phyloP scores from a whole-genome alignment of 2,888 invertebrate genomes.

The Heteropelma amictum region DNA sequence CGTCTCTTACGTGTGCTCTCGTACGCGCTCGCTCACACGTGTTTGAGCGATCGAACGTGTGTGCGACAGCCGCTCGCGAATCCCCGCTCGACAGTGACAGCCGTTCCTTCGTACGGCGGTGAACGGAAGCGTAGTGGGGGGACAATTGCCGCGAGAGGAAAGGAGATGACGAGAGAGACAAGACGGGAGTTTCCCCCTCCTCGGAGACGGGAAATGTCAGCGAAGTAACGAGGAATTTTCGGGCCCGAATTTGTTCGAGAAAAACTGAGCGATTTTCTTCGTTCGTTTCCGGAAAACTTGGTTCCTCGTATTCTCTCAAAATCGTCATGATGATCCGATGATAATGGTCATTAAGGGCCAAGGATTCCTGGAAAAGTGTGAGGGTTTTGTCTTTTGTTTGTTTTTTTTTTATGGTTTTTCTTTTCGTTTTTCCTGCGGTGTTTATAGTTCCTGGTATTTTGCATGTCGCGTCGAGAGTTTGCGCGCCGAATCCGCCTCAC shows the following conservation, averaged over 20 bases:
- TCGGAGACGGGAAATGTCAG: constrained; percentile 37
- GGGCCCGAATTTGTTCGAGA: constrained; percentile 2
- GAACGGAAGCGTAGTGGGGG: constrained; percentile 4
- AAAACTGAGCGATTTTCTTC: too few relatives aligned
- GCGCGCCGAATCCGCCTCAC: constrained; percentile 23
- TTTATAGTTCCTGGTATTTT: constrained; percentile 16
- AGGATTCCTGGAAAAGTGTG: neutral
- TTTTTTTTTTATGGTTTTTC: neutral
- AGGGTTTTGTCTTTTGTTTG: neutral
- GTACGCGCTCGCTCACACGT: neutral
- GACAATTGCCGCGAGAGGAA: constrained; percentile 1
- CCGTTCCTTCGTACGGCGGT: constrained; percentile 31
- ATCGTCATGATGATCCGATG: too few relatives aligned
- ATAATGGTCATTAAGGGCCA: too few relatives aligned
- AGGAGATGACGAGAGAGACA: constrained; percentile 18
- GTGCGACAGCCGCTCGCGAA: constrained; percentile 45
- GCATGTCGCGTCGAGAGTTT: constrained; percentile 37
- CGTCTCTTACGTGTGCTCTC: neutral
- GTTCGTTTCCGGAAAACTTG: too few relatives aligned
- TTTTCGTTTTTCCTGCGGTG: neutral
- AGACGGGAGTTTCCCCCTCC: constrained; percentile 1
- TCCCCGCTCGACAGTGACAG: constrained; percentile 53
- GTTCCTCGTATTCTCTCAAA: too few relatives aligned
- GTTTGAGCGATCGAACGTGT: neutral
- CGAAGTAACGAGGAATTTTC: constrained; percentile 25